Conservation (phyloP, 2,113 vertebrate species). For the Oncorhynchus clarkii region DNA sequence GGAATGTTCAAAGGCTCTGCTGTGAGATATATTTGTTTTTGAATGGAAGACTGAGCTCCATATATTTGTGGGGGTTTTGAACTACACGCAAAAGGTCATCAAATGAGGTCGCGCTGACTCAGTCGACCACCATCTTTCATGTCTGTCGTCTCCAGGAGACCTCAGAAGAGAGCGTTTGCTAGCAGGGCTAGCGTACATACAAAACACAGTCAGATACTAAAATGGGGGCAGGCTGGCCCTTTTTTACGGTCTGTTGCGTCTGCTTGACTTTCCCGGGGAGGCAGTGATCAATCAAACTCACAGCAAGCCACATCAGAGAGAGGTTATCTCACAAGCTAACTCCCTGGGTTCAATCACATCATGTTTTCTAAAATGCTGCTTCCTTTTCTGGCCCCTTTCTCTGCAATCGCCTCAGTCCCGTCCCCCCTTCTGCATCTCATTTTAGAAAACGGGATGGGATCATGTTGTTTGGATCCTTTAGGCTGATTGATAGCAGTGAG, state of each 20-base stretch:
- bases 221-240: background rate
- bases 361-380: background rate
- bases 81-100: background rate
- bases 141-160: background rate
- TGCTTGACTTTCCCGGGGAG: conserved; percentile 21
- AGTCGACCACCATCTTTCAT: background rate
- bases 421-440: background rate
- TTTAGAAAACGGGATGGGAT: too few relatives aligned
- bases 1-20: background rate
- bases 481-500: too few relatives aligned
- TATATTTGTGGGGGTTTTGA: background rate
- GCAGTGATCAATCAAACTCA: conserved; percentile 30
- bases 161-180: background rate
- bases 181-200: background rate
- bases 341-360: conserved; percentile 7
- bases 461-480: too few relatives aligned
- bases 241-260: background rate
- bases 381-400: background rate
- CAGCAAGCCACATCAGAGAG: conserved; percentile 23
- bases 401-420: background rate
- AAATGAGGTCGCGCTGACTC: background rate
- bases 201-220: background rate
- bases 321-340: background rate
- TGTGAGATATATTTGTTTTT: background rate
- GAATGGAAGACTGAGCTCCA: background rate